phyloP scores from a whole-genome alignment of 2,113 vertebrate genomes.

The Promerops cafer region DNA sequence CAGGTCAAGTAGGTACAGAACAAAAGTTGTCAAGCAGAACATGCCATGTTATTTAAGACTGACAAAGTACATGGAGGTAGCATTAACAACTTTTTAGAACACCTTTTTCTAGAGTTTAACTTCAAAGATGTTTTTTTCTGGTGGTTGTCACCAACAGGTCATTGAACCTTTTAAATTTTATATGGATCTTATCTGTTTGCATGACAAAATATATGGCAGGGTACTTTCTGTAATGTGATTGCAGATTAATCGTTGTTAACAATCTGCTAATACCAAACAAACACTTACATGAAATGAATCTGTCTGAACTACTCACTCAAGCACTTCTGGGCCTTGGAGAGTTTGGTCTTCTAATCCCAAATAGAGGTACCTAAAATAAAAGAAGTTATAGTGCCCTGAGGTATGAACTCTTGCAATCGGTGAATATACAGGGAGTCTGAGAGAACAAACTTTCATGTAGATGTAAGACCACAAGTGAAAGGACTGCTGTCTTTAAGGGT shows the following conservation, averaged over 20 bases:
- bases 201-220: not conserved
- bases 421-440: not conserved
- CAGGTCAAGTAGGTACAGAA: not conserved
- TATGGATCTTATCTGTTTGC: not conserved
- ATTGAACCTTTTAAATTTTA: not conserved
- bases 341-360: not conserved
- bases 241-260: not conserved
- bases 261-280: not conserved
- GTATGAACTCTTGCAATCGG: not conserved
- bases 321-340: not conserved
- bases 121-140: not conserved
- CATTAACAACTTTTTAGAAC: not conserved
- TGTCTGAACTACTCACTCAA: not conserved
- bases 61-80: not conserved
- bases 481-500: not conserved
- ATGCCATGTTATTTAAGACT: not conserved
- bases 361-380: not conserved
- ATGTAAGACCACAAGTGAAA: not conserved
- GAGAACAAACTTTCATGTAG: rapidly evolving
- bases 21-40: not conserved
- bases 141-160: not conserved
- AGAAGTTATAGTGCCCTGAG: not conserved
- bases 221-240: not conserved
- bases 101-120: not conserved
- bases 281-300: not conserved